Percentiles rank a stretch among this genome's conserved stretches.
Conservation (phyloP, 2,888 invertebrate species). For the Hyles lineata region DNA sequence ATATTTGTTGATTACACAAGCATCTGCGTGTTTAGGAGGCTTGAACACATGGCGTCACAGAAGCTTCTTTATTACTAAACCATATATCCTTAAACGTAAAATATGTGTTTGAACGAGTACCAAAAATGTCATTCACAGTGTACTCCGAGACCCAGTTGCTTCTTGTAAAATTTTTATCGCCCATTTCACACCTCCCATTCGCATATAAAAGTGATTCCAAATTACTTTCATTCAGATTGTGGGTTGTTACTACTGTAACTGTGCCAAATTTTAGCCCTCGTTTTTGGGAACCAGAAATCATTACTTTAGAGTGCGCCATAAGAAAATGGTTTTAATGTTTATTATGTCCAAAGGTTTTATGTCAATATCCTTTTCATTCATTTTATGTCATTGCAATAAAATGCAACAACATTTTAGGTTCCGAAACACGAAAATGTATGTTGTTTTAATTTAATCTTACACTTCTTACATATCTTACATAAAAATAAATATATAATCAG, state of each 20-base stretch:
- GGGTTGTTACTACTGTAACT: background rate
- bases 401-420: too few relatives aligned
- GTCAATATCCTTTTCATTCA: too few relatives aligned
- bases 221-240: conserved; percentile 9
- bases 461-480: too few relatives aligned
- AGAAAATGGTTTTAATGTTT: background rate
- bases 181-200: conserved; percentile 15
- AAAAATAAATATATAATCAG: too few relatives aligned
- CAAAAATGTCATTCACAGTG: background rate
- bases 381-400: too few relatives aligned
- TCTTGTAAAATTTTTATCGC: background rate
- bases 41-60: too few relatives aligned
- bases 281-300: background rate
- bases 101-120: background rate
- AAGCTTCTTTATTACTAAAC: too few relatives aligned
- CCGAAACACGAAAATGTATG: too few relatives aligned
- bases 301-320: background rate
- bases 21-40: too few relatives aligned
- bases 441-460: too few relatives aligned
- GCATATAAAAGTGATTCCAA: conserved; percentile 9
- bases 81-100: background rate
- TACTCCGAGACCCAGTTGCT: background rate
- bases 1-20: too few relatives aligned
- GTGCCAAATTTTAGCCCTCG: background rate
- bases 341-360: background rate